These are phyloP conservation scores for Taphrorychus bicolor DNA, from an alignment of 2,888 invertebrate species.

Conservation along the genomic window DNA sequence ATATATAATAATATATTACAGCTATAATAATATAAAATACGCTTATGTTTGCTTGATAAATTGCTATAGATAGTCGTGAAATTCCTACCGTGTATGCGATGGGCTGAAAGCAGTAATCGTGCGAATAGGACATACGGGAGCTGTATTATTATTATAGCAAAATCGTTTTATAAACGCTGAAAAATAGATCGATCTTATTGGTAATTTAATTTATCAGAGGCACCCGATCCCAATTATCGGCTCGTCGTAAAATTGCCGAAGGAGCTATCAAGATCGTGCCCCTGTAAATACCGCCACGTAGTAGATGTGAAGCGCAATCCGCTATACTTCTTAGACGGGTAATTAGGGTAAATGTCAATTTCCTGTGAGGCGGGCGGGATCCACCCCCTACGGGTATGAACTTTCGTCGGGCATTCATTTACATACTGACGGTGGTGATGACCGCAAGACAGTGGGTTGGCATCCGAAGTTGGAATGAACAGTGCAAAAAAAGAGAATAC, in stretches of 20 bases:
- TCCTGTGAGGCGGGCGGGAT: constrained; percentile 33
- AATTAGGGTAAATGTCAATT: constrained; percentile 38
- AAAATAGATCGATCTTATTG: constrained; percentile 8
- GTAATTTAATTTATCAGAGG: constrained; percentile 20
- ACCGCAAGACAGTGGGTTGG: constrained; percentile 29
- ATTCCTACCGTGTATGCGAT: not conserved
- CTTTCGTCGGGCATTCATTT: constrained; percentile 23
- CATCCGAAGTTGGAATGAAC: too few species aligned
- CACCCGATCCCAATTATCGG: constrained; percentile 26
- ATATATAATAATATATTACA: too few species aligned
- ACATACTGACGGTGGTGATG: constrained; percentile 27
- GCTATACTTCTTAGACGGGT: constrained; percentile 18
- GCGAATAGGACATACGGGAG: not conserved
- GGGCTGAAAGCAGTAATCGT: not conserved
- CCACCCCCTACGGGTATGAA: constrained; percentile 25
- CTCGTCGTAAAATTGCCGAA: constrained; percentile 9
- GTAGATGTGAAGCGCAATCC: constrained; percentile 11
- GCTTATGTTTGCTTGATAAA: not conserved
- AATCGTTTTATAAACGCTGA: not conserved
- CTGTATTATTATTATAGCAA: not conserved
- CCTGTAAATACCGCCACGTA: constrained; percentile 9
- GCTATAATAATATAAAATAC: not conserved
- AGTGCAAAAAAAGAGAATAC: too few species aligned
- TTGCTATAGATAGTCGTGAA: not conserved
- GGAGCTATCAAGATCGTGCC: constrained; percentile 16